Evolutionary conservation across 2,888 invertebrate genomes (phyloP).

Genomic region (Lasioglossum lativentre): DNA sequence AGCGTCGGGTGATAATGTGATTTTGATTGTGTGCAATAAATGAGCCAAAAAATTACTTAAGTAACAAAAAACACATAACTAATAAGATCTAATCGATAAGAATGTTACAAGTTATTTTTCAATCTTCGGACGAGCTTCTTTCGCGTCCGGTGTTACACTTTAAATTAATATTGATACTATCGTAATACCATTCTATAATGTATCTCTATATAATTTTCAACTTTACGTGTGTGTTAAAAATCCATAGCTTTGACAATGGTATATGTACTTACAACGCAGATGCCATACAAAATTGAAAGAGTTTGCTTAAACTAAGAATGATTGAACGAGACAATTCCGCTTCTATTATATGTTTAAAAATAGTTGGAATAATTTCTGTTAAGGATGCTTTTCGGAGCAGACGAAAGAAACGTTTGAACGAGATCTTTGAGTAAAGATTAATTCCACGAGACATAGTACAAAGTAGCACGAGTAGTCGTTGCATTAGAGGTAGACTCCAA

Average conservation of each 20-base stretch:
- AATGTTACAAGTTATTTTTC: constrained; percentile 18
- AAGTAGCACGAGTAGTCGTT: constrained; percentile 18
- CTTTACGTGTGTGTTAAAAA: constrained; percentile 9
- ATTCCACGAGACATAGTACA: constrained; percentile 32
- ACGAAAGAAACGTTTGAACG: constrained; percentile 10
- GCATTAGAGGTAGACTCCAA: constrained; percentile 8
- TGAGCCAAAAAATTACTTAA: constrained; percentile 22
- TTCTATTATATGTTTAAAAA: constrained; percentile 3
- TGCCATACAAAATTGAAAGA: background rate
- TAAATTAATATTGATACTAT: constrained; percentile 8
- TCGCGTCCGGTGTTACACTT: background rate
- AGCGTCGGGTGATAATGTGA: constrained; percentile 17
- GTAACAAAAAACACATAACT: constrained; percentile 18
- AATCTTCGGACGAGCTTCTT: constrained; percentile 23
- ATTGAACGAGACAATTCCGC: background rate
- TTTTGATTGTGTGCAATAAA: constrained; percentile 35
- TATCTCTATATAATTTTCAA: background rate
- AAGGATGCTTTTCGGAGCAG: background rate
- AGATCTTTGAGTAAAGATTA: constrained; percentile 12
- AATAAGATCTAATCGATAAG: constrained; percentile 7
- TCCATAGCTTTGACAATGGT: background rate
- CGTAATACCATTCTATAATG: constrained; percentile 20
- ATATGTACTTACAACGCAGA: background rate
- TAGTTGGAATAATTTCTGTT: background rate
- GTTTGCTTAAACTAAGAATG: background rate